Conservation (phyloP, 2,888 invertebrate genomes). For the Gymnoscelis rufifasciata region DNA sequence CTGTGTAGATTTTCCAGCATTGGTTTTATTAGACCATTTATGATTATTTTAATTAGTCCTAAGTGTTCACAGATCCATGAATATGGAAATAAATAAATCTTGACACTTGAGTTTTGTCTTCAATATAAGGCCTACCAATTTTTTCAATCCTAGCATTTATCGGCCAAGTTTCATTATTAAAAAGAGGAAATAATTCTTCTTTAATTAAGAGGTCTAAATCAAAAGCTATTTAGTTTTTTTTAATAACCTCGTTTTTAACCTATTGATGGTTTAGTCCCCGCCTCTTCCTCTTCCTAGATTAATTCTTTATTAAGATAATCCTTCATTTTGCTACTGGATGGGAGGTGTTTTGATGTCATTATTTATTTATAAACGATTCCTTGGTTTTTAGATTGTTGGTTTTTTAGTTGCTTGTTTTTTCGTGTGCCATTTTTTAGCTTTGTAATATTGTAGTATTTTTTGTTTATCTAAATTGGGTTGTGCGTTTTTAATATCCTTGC, state of each 20-base stretch:
- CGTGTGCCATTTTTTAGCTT: background rate
- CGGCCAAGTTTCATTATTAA: conserved; percentile 22
- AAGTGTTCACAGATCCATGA: too few species aligned
- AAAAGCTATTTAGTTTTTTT: conserved; percentile 34
- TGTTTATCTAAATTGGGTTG: background rate
- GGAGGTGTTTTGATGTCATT: conserved; percentile 54
- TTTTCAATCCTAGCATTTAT: too few species aligned
- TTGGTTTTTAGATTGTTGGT: background rate
- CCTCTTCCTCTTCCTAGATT: conserved; percentile 49
- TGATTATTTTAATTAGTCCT: too few species aligned
- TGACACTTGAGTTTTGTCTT: too few species aligned
- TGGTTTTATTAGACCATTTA: too few species aligned
- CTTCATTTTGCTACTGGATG: conserved; percentile 59
- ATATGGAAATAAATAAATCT: too few species aligned
- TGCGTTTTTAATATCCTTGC: too few species aligned
- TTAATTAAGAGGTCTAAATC: conserved; percentile 54
- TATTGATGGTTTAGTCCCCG: conserved; percentile 47
- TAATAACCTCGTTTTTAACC: conserved; percentile 34
- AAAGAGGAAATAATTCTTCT: conserved; percentile 41
- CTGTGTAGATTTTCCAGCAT: too few species aligned
- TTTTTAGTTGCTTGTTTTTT: background rate
- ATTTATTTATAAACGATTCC: conserved; percentile 42
- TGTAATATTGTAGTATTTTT: background rate
- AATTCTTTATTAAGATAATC: conserved; percentile 55
- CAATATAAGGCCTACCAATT: too few species aligned